Evolutionary conservation across 1,140 invertebrate species (phyloP), one percentile per base, ranked within the genome.

Genomic region (Homalodisca vitripennis): DNA sequence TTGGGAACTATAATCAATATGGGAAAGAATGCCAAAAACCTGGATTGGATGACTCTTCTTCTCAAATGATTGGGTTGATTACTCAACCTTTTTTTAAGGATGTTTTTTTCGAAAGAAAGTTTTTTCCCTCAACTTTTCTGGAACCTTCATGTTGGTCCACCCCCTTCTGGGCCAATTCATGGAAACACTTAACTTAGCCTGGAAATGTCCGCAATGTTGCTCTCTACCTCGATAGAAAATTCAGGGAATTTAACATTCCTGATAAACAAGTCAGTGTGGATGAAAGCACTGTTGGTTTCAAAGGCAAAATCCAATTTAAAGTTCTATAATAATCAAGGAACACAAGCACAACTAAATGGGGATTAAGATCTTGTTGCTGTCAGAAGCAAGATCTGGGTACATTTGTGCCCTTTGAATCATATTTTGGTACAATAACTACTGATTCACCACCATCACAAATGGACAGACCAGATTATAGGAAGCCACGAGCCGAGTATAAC

Each of bases 201-300:
- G 62, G 62, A n/a, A 64, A 64, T 10, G 29, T 64, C 2, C 31
- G 62, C 12, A 64, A 34, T 34, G 62, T 60, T 24, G 55, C 29
- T 20, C 6, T 60, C 12, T 60, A 60, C 32, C 24, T 64, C 2
- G 62, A n/a, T n/a, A n/a, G n/a, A n/a, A n/a, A n/a, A n/a, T n/a
- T n/a, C n/a, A n/a, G n/a, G n/a, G n/a, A n/a, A 64, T 31, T 34
- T 34, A n/a, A 62, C 60, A 24, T 68, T 62, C 67, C 67, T 3
- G 13, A 68, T 1, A 68, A 68, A 3, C 13, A 53, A 13, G 29
- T 68, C 3, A 55, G 47, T 29, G 32, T 68, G 6, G 67, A 68
- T 51, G 67, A 68, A 30, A 55, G 51, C 32, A 68, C 67, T 3
- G 17, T 68, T 3, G 48, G 13, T 6, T 68, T 62, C n/a, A 68